These are phyloP conservation scores for Eupithecia vulgata DNA, from an alignment of 2,888 invertebrate genomes.

Conservation along the genomic window DNA sequence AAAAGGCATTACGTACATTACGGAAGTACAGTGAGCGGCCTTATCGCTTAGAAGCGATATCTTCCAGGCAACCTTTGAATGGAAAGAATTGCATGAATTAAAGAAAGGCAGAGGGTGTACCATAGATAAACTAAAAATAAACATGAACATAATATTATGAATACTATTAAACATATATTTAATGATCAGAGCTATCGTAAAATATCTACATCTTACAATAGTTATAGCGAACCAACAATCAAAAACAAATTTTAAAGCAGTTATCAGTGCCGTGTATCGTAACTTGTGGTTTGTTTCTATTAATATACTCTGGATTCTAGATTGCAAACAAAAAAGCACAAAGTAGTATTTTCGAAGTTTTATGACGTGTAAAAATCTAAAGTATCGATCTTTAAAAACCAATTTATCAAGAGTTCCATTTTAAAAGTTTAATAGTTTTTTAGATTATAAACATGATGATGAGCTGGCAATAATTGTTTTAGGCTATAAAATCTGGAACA, in stretches of 20 bases:
- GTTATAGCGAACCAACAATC: not conserved
- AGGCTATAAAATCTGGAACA: conserved; percentile 4
- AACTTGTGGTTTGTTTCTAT: not conserved
- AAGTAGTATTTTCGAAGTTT: not conserved
- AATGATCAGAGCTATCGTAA: too few species aligned
- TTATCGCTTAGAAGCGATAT: too few species aligned
- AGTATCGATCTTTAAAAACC: not conserved
- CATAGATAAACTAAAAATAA: too few species aligned
- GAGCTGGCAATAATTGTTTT: not conserved
- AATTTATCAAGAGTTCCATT: not conserved
- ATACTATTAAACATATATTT: too few species aligned
- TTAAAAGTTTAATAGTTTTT: not conserved
- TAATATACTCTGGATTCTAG: not conserved
- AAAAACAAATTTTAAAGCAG: not conserved
- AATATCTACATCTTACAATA: not conserved
- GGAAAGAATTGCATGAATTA: too few species aligned
- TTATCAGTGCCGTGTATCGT: not conserved
- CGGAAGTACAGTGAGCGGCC: too few species aligned
- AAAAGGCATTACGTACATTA: too few species aligned
- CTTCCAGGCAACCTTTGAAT: too few species aligned
- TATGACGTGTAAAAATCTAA: not conserved
- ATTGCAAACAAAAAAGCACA: not conserved
- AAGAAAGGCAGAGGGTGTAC: too few species aligned
- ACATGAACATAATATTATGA: too few species aligned
- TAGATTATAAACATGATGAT: conserved; percentile 2